phyloP scores from a whole-genome alignment of 2,113 vertebrate species.

The Seriola rivoliana region DNA sequence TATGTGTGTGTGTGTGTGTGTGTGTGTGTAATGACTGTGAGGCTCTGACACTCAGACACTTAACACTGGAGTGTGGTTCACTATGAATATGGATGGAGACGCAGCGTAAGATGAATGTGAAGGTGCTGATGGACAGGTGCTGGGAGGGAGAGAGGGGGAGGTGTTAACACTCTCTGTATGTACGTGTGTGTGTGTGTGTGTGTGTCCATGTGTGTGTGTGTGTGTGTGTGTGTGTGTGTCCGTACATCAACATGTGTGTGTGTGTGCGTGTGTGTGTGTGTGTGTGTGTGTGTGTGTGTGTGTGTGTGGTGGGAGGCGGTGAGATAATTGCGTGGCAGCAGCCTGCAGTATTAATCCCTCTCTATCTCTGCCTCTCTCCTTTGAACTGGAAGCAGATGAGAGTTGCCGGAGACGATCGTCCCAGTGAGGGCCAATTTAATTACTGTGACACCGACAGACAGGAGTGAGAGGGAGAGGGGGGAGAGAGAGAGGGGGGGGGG shows the following conservation, averaged over 20 bases:
- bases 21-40: conserved; percentile 6
- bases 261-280: not conserved
- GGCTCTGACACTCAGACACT: conserved; percentile 3
- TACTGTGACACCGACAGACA: conserved; percentile 29
- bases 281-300: conserved; percentile 13
- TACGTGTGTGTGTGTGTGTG: not conserved
- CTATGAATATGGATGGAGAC: conserved; percentile 46
- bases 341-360: conserved; percentile 74
- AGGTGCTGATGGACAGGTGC: conserved; percentile 56
- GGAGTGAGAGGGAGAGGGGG: not conserved
- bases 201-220: not conserved
- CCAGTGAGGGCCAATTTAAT: conserved; percentile 53
- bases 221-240: not conserved
- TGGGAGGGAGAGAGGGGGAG: conserved; percentile 17
- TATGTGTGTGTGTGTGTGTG: too few relatives aligned
- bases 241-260: not conserved
- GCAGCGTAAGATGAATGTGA: conserved; percentile 20
- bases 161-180: conserved; percentile 18
- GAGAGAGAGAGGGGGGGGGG: not conserved
- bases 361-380: conserved; percentile 52
- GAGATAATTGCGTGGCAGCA: conserved; percentile 85
- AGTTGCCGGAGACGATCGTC: conserved; percentile 33
- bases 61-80: conserved; percentile 24
- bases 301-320: conserved; percentile 2
- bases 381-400: conserved; percentile 60